A percentile compares a stretch with the other conserved stretches of the same genome.
Evolutionary conservation across 2,113 vertebrate species (phyloP).

Genomic region (Cephalophus harveyi): DNA sequence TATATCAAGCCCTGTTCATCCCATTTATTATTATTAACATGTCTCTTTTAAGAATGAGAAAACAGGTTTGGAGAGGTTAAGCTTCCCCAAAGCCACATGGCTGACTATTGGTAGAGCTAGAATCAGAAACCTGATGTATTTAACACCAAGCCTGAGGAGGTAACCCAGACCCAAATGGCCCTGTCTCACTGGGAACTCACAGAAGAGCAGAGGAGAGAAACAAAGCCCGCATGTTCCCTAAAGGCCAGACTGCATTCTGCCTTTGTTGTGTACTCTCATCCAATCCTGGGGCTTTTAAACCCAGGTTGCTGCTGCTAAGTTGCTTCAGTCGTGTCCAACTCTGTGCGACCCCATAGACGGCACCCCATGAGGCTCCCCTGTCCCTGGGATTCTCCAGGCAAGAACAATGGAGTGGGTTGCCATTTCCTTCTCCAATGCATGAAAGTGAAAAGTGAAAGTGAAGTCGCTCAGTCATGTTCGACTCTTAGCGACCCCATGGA

Average conservation of each 20-base stretch:
- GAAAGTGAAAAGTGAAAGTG: no score
- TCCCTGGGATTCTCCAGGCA: no score
- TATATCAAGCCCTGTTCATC: background rate
- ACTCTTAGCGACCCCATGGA: no score
- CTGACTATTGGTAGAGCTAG: background rate
- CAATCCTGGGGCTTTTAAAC: background rate
- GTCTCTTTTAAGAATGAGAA: background rate
- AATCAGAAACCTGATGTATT: background rate
- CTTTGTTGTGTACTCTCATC: background rate
- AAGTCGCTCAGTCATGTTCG: no score
- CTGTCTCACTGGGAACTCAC: background rate
- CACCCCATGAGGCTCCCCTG: no score
- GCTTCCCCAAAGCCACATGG: background rate
- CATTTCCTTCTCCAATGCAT: no score
- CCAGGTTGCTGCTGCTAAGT: background rate
- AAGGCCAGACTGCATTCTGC: background rate
- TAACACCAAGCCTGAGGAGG: background rate
- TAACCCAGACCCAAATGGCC: background rate
- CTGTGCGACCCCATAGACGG: no score
- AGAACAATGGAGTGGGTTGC: no score
- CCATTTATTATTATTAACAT: background rate
- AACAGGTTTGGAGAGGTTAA: background rate
- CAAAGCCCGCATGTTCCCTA: background rate
- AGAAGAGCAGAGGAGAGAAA: background rate
- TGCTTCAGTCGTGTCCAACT: no score